Base-by-base conservation (phyloP, 2,888 invertebrate species). In the Amphipoea lucens region DNA sequence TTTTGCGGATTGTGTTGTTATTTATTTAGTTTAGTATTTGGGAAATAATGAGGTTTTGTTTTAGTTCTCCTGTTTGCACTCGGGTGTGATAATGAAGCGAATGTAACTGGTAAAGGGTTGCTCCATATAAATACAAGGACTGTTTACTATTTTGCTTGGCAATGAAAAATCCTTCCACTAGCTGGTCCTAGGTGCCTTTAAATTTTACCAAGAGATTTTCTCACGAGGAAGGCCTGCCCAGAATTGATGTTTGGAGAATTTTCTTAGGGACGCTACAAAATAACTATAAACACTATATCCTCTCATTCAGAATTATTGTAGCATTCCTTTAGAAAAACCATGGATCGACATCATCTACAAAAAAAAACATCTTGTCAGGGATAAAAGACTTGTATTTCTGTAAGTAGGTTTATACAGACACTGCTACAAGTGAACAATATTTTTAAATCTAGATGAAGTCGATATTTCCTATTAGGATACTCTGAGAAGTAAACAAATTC, bases 1-100 rank as follows among this genome's bases (percentile, higher is more conserved):
- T 88, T 90, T 88, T 87, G 86, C 69, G 87, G 66, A 83, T 79
- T 84, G 84, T 80, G 74, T 83, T 86, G 87, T 87, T 91, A 88
- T 83, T 86, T 88, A 87, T 90, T 90, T 89, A 84, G 81, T 89
- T 86, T 74, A 70, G 81, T 75, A 75, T 86, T 86, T 79, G 67
- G 76, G 51, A 66, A 69, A 81, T 86, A 81, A 86, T 87, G 70
- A 85, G 69, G 75, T 73, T 82, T 83, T 85, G 85, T 80, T 88
- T 83, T 75, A 79, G 83, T 83, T 80, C 48, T 81, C 70, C 42
- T 74, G 71, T 75, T 73, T 83, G 70, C 75, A 69, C 72, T 85
- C 66, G 51, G 75, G 76, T 75, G 84, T 75, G 63, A 73, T 77
- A 75, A 85, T 80, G 62, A 83, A 83, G 45, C n/a, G 14, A 69